Percentiles rank a stretch among this genome's conserved stretches.
Conservation (phyloP, 1,140 invertebrate species). For the Drosophila mojavensis region DNA sequence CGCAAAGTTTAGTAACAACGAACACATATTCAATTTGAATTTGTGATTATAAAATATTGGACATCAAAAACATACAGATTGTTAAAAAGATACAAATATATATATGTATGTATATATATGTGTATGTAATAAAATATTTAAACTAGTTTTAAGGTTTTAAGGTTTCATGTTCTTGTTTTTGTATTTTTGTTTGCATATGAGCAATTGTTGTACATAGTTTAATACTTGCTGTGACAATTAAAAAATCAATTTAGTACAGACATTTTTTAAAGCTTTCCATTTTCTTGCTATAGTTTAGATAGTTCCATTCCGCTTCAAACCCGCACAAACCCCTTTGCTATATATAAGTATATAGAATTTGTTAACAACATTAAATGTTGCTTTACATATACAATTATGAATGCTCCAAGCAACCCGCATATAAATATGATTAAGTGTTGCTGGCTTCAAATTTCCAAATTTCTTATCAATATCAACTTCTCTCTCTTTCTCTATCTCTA, state of each 20-base stretch:
- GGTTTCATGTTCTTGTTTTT: conserved; percentile 2
- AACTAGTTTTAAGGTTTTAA: conserved; percentile 47
- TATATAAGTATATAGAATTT: conserved; percentile 5
- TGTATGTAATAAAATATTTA: conserved; percentile 55
- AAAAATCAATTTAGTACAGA: conserved; percentile 66
- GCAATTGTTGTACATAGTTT: conserved; percentile 53
- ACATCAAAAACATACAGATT: conserved; percentile 79
- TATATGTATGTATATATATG: conserved; percentile 11
- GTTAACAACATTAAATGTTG: conserved; percentile 47
- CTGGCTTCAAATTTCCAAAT: not conserved
- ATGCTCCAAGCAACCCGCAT: conserved; percentile 23
- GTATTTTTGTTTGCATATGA: conserved; percentile 30
- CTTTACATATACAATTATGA: not conserved
- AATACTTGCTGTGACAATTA: conserved; percentile 66
- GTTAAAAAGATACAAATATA: conserved; percentile 69
- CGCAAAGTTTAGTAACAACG: conserved; percentile 56
- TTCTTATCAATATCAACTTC: not conserved
- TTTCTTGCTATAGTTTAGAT: conserved; percentile 54
- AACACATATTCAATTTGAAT: conserved; percentile 65
- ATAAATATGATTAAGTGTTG: conserved; percentile 26
- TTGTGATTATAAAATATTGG: conserved; percentile 67
- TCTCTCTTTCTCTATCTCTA: not conserved
- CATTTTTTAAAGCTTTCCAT: conserved; percentile 73
- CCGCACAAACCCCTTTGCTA: conserved; percentile 18
- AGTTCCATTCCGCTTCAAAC: not conserved